Base-by-base conservation (phyloP, 2,113 vertebrate genomes). In the Pseudopipra pipra region DNA sequence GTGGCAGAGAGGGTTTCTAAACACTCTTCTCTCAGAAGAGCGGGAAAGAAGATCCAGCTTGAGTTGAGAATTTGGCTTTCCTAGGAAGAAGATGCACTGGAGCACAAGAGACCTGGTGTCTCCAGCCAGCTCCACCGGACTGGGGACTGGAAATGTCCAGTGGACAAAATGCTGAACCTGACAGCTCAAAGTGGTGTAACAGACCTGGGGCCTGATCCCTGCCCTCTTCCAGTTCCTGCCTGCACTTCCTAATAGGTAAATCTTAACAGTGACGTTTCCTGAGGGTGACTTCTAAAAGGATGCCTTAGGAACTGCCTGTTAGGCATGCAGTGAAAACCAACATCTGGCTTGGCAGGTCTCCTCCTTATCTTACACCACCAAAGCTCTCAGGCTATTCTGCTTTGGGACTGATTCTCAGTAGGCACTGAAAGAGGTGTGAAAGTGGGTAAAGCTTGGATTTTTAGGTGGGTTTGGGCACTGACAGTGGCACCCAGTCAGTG, bases 331-430 rank as follows among this genome's bases (percentile, higher is more conserved):
- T 2, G 10, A 68, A 82, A 82, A 51, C 39, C 66, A 84, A 23
- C 35, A 78, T 59, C 73, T 93, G 55, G 37, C 61, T 46, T n/a
- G 43, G 63, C 66, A 79, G 37, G 52, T 37, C 41, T 85, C 35
- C 51, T 96, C 71, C 67, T 85, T 88, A 93, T 77, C 83, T 95
- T 27, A 76, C 67, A 73, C 41, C 49, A 90, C 54, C 85, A 37
- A 37, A 79, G 75, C 22, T 73, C 78, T 68, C 74, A 25, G 16
- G 11, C 44, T 41, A 0, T 71, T 65, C 74, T 44, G 47, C 6
- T 17, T 85, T 21, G 56, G 22, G 35, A 22, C 33, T 39, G 27
- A 58, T 23, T 67, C 73, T 56, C 54, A 22, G 54, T 18, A 84
- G 56, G 54, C 35, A 68, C 44, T 4, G 17, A 87, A 31, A 10